A percentile compares a stretch with the other conserved stretches of the same genome.
Conservation (phyloP, 2,113 vertebrate genomes). For the Siniperca knerii region DNA sequence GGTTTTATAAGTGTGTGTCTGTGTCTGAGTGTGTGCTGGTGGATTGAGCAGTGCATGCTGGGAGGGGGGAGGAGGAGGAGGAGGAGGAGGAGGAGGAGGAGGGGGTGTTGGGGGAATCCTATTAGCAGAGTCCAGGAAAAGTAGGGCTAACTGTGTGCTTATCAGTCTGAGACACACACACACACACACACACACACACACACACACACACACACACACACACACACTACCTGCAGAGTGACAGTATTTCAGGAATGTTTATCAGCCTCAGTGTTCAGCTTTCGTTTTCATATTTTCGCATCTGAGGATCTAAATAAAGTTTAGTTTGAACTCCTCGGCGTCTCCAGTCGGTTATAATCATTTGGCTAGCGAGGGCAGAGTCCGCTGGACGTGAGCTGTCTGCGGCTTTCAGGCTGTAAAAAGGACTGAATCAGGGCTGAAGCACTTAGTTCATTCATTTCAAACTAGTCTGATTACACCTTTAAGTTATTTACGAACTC, state of each 20-base stretch:
- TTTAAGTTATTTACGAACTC: no score
- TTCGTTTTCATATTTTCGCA: background rate
- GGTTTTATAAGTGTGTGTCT: conserved; percentile 14
- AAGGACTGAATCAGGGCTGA: no score
- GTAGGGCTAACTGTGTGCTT: conserved; percentile 62
- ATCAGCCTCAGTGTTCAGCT: no score
- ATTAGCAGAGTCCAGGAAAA: conserved; percentile 76
- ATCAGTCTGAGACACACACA: conserved; percentile 30
- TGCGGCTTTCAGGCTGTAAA: no score
- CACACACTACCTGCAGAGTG: background rate
- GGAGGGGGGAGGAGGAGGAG: conserved; percentile 38
- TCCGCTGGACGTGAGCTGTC: background rate
- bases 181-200: background rate
- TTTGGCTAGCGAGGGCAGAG: conserved; percentile 21
- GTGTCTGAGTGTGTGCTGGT: conserved; percentile 13
- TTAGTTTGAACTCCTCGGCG: background rate
- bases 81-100: background rate
- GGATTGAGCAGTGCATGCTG: conserved; percentile 60
- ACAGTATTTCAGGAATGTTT: no score
- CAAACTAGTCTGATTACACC: no score
- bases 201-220: no score
- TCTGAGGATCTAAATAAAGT: background rate
- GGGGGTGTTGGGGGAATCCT: conserved; percentile 60
- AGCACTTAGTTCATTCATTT: no score
- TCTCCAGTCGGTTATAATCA: no score